phyloP scores from a whole-genome alignment of 1,140 invertebrate species.

The Sesamia nonagrioides region DNA sequence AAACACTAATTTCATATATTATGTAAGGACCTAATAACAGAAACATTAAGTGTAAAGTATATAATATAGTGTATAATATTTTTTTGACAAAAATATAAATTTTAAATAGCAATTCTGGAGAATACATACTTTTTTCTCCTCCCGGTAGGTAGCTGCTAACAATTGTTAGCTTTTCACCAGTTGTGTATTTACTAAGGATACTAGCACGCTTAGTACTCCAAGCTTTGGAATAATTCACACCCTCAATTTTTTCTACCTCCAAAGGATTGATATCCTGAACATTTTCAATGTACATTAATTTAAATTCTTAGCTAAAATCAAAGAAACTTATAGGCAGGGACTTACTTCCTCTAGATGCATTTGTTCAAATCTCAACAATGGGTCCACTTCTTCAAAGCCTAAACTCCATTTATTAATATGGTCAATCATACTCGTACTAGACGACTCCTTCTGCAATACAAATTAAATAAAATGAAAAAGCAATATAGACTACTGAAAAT shows the following conservation, averaged over 20 bases:
- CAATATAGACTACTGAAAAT: too few relatives aligned
- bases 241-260: slow-evolving; percentile 55
- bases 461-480: neutral
- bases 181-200: slow-evolving; percentile 96
- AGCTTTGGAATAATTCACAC: slow-evolving; percentile 89
- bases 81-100: neutral
- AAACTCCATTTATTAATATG: slow-evolving; percentile 80
- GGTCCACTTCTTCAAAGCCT: slow-evolving; percentile 80
- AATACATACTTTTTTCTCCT: slow-evolving; percentile 91
- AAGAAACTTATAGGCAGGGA: neutral
- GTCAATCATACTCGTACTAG: slow-evolving; percentile 73
- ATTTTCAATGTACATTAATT: neutral
- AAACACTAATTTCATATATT: too few relatives aligned
- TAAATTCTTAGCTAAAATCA: neutral
- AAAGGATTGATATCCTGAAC: slow-evolving; percentile 43
- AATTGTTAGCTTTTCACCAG: slow-evolving; percentile 96
- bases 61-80: too few relatives aligned
- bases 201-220: slow-evolving; percentile 92
- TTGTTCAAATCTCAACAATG: slow-evolving; percentile 79
- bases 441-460: slow-evolving; percentile 71
- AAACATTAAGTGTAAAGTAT: too few relatives aligned
- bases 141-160: slow-evolving; percentile 95
- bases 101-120: neutral
- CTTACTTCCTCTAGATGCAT: slow-evolving; percentile 76
- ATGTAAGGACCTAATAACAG: too few relatives aligned